These are phyloP conservation scores for Diplodus puntazzo DNA, from an alignment of 2,797 vertebrate species.

Conservation along the genomic window DNA sequence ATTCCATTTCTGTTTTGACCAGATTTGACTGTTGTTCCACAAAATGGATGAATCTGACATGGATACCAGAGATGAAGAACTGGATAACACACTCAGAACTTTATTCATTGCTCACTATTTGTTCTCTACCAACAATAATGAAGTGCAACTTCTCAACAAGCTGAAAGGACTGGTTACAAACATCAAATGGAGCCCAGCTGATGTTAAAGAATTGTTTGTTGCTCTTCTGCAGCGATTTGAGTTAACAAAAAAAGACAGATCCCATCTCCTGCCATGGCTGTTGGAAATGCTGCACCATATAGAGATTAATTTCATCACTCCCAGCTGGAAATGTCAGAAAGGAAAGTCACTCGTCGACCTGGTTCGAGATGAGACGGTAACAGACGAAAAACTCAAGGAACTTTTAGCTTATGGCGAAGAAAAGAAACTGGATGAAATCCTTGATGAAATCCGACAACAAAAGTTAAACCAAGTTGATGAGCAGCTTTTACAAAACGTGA, in stretches of 20 bases:
- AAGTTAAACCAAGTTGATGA: slow-evolving; percentile 50
- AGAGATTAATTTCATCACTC: slow-evolving; percentile 66
- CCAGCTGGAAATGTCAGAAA: neutral
- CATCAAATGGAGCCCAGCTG: slow-evolving; percentile 41
- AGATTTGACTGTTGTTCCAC: slow-evolving; percentile 7
- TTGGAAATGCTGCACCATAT: slow-evolving; percentile 66
- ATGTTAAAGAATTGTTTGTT: slow-evolving; percentile 40
- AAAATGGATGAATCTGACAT: slow-evolving; percentile 32
- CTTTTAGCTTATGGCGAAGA: neutral
- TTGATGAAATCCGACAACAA: slow-evolving; percentile 63
- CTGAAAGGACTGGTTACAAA: slow-evolving; percentile 54
- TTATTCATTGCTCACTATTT: accelerated
- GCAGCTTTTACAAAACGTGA: slow-evolving; percentile 21
- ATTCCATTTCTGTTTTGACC: neutral
- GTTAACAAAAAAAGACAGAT: slow-evolving; percentile 11
- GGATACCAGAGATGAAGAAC: accelerated
- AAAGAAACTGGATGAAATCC: slow-evolving; percentile 65
- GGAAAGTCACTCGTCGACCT: neutral
- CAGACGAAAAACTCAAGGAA: slow-evolving; percentile 14
- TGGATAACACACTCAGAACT: neutral
- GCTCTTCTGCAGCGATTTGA: slow-evolving; percentile 59
- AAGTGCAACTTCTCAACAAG: slow-evolving; percentile 27
- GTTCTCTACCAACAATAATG: neutral
- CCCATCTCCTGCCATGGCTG: slow-evolving; percentile 46
- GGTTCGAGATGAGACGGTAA: neutral